Percentiles rank a stretch among this genome's conserved stretches.
phyloP scores from a whole-genome alignment of 2,797 vertebrate genomes.

The Pachyuromys duprasi region DNA sequence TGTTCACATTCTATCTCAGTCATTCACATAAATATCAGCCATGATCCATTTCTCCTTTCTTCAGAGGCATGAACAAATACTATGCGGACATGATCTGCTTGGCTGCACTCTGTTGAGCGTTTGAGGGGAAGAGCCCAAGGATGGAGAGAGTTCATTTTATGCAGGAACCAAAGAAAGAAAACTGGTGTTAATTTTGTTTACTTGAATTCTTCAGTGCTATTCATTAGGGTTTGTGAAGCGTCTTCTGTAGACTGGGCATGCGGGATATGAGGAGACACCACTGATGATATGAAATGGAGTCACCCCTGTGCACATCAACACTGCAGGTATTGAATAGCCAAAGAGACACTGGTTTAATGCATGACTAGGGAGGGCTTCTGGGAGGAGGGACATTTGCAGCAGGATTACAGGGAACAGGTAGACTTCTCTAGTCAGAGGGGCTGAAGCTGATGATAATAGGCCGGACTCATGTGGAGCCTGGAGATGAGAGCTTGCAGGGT shows the following conservation, averaged over 20 bases:
- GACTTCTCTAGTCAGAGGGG: not conserved
- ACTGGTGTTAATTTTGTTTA: slow-evolving; percentile 36
- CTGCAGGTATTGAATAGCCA: not conserved
- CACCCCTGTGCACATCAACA: too few species aligned
- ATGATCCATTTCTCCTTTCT: slow-evolving; percentile 30
- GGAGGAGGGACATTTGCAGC: not conserved
- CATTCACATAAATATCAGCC: slow-evolving; percentile 56
- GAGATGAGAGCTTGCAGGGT: not conserved
- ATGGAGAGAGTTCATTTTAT: not conserved
- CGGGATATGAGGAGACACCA: not conserved
- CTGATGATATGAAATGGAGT: not conserved
- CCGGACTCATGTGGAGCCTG: not conserved
- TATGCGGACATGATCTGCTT: not conserved
- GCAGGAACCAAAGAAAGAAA: slow-evolving; percentile 35
- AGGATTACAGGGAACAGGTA: not conserved
- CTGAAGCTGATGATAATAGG: accelerated
- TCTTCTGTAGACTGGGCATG: not conserved
- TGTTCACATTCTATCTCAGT: slow-evolving; percentile 57
- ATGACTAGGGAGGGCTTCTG: not conserved
- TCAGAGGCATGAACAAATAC: slow-evolving; percentile 59
- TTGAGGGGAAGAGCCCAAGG: not conserved
- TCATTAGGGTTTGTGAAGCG: not conserved
- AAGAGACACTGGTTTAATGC: not conserved
- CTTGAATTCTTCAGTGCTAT: slow-evolving; percentile 8
- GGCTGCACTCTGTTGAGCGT: not conserved